phyloP scores from a whole-genome alignment of 2,797 vertebrate genomes.

The Hypotaenidia philippensis region DNA sequence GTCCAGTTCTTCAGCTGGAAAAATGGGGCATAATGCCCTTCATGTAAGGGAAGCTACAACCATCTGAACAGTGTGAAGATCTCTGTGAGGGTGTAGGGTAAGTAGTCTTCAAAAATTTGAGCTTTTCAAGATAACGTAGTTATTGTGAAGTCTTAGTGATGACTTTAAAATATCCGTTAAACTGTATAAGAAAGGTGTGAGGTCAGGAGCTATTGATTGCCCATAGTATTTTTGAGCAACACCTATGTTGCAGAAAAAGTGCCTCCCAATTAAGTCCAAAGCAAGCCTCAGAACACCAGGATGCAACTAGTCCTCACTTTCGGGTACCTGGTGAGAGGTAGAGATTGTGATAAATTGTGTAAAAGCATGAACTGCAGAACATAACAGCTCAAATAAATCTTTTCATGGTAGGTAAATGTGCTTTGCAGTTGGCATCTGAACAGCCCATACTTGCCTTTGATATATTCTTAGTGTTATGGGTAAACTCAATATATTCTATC shows the following conservation, averaged over 20 bases:
- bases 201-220: neutral
- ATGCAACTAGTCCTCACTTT: neutral
- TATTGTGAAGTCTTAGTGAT: neutral
- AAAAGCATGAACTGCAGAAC: slow-evolving; percentile 13
- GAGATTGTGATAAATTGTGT: neutral
- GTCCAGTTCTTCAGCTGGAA: slow-evolving; percentile 27
- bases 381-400: slow-evolving; percentile 30
- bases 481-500: neutral
- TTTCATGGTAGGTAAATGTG: slow-evolving; percentile 15
- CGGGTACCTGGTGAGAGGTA: neutral
- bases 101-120: neutral
- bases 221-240: neutral
- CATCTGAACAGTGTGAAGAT: neutral
- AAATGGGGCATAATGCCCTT: neutral
- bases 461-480: neutral
- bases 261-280: neutral
- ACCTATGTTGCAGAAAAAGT: neutral
- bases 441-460: neutral
- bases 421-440: neutral
- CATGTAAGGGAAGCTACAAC: neutral
- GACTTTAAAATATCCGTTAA: neutral
- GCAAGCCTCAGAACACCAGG: neutral
- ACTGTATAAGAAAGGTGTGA: neutral
- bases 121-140: neutral
- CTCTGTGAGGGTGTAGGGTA: neutral